Percentiles rank a stretch among this genome's conserved stretches.
These are phyloP conservation scores for Agrotis ipsilon DNA, from an alignment of 2,888 invertebrate genomes.

Conservation along the genomic window DNA sequence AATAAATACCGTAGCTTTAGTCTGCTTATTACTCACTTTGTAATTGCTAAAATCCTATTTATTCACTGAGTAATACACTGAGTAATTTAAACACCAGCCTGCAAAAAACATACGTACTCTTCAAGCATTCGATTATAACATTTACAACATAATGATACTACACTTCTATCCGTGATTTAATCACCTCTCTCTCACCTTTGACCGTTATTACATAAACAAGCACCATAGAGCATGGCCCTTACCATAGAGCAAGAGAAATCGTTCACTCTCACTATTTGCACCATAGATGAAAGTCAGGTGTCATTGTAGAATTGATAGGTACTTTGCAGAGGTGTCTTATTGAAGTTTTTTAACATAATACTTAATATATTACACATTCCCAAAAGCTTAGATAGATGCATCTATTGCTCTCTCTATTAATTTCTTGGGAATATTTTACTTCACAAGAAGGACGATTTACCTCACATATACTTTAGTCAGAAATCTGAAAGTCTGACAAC, in stretches of 20 bases:
- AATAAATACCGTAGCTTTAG: too few relatives aligned
- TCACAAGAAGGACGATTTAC: too few relatives aligned
- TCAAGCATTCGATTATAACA: neutral
- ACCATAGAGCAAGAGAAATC: constrained; percentile 49
- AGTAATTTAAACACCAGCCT: neutral
- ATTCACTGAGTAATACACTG: neutral
- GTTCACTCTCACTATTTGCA: constrained; percentile 34
- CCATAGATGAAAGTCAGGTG: constrained; percentile 28
- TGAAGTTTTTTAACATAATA: constrained; percentile 14
- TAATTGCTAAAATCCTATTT: neutral
- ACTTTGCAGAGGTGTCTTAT: neutral
- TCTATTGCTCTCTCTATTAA: too few relatives aligned
- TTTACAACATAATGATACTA: neutral
- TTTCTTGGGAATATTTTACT: too few relatives aligned
- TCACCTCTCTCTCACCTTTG: constrained; percentile 46
- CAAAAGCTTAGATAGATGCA: too few relatives aligned
- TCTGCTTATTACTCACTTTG: too few relatives aligned
- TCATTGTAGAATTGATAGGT: neutral
- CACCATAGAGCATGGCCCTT: constrained; percentile 19
- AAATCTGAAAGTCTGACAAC: too few relatives aligned
- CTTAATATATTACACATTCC: too few relatives aligned
- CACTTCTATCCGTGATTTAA: neutral
- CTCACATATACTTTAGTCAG: too few relatives aligned
- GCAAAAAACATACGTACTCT: neutral
- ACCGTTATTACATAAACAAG: constrained; percentile 43